Conservation (phyloP, 2,113 vertebrate genomes). For the Amblyopsis rosae region DNA sequence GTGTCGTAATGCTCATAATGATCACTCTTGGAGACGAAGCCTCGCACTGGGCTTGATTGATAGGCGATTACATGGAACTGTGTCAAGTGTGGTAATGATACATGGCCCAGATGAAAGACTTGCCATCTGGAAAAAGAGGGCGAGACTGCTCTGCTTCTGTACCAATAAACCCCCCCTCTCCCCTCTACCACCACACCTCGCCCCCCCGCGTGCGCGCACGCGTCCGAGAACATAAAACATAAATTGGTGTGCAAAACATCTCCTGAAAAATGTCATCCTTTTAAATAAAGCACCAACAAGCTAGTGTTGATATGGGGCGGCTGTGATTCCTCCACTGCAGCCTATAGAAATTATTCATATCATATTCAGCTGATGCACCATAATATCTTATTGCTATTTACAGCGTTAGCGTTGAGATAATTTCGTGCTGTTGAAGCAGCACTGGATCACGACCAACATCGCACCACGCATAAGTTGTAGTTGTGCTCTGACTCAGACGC, state of each 20-base stretch:
- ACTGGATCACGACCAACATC: conserved; percentile 1
- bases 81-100: conserved; percentile 57
- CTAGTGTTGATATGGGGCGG: conserved; percentile 28
- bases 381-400: conserved; percentile 23
- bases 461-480: not conserved
- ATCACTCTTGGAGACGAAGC: too few relatives aligned
- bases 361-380: conserved; percentile 11
- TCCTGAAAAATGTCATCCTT: conserved; percentile 53
- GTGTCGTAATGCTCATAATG: conserved; percentile 14
- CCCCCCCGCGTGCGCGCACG: not conserved
- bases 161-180: conserved; percentile 9
- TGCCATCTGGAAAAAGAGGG: conserved; percentile 51
- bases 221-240: conserved; percentile 49
- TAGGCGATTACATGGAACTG: conserved; percentile 6
- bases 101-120: conserved; percentile 54
- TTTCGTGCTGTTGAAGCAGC: not conserved
- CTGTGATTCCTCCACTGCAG: conserved; percentile 8
- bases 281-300: conserved; percentile 46
- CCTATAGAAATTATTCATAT: conserved; percentile 23
- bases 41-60: too few relatives aligned
- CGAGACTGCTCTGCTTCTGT: conserved; percentile 10
- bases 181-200: too few relatives aligned
- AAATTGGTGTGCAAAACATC: conserved; percentile 64
- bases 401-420: not conserved
- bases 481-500: not conserved